A percentile compares a stretch with the other conserved stretches of the same genome.
Evolutionary conservation across 2,797 vertebrate genomes (phyloP).

Genomic region (Sebastes iracundus): DNA sequence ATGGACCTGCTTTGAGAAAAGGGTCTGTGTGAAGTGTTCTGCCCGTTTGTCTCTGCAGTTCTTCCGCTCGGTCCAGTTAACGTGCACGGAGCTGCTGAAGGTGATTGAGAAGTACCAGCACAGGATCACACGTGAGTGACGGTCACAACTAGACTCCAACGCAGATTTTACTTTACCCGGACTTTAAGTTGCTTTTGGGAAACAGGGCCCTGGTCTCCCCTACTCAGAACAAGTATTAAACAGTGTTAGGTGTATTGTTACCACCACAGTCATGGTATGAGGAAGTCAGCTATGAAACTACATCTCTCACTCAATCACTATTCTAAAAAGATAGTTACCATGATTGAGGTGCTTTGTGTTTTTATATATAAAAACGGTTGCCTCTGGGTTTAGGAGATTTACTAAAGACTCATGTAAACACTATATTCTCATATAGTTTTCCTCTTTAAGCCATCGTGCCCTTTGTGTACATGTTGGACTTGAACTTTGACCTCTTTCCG

Average conservation of each 20-base stretch:
- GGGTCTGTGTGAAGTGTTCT: neutral
- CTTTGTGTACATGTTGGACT: neutral
- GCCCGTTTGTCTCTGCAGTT: conserved; percentile 70
- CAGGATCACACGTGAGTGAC: conserved; percentile 84
- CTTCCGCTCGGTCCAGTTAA: conserved; percentile 86
- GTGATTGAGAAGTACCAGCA: conserved; percentile 88
- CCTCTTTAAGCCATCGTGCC: neutral
- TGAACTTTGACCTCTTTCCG: neutral
- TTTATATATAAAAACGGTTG: neutral
- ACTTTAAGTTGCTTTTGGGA: neutral
- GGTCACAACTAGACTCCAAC: neutral
- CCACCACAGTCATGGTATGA: neutral
- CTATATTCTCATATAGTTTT: neutral
- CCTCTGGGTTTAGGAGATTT: neutral
- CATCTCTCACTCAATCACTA: neutral
- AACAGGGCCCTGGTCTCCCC: neutral
- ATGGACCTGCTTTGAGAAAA: neutral
- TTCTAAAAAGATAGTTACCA: neutral
- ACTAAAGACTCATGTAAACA: neutral
- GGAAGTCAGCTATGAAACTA: neutral
- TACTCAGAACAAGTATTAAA: neutral
- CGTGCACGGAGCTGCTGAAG: conserved; percentile 88
- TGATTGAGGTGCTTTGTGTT: neutral
- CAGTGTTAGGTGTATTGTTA: neutral
- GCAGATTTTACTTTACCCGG: neutral